Base-by-base conservation (phyloP, 2,113 vertebrate species). In the Hemibagrus wyckioides region DNA sequence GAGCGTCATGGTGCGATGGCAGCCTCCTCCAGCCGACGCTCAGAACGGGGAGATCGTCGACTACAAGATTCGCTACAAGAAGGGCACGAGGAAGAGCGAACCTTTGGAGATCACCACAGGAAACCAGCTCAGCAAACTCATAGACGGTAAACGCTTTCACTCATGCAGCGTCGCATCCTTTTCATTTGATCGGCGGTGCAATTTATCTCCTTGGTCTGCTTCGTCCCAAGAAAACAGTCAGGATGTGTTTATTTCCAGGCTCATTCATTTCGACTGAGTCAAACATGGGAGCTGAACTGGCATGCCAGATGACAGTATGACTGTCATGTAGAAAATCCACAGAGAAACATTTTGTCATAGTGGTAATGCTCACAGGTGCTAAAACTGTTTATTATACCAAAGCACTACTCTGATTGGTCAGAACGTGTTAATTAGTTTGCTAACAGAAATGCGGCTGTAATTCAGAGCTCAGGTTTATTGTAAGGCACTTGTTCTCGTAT, bases 41-140 rank as follows among this genome's bases (percentile, higher is more conserved):
- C 98, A 99, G 39, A 99, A 99, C 0, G 98, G 98, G 0, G 96
- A 97, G 59, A 97, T 99, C 91, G 96, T 93, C 0, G 95, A 96
- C 25, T 99, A 99, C 94, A 99, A 97, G 92, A 97, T 99, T 59
- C 97, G 98, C n/a, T 99, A 99, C 92, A 95, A 97, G 6, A 99
- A 98, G 90, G 96, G 96, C 10, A 95, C 96, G 36, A 95, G 98
- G 48, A 97, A 98, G 94, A 98, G 97, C 0, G 98, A 99, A 30
- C 95, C 96, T 0, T 96, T 95, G 0, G 98, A 99, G 90, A 97
- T 92, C 80, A 96, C 97, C 0, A 92, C 93, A 4, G 98, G 97
- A 77, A 94, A 94, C 1, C 97, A 98, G 92, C 96, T 99, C 0
- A 96, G 91, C 52, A 97, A 98, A 91, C 95, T 98, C 41, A 95